Conservation (phyloP, 1,140 invertebrate genomes). For the Drosophila miranda region DNA sequence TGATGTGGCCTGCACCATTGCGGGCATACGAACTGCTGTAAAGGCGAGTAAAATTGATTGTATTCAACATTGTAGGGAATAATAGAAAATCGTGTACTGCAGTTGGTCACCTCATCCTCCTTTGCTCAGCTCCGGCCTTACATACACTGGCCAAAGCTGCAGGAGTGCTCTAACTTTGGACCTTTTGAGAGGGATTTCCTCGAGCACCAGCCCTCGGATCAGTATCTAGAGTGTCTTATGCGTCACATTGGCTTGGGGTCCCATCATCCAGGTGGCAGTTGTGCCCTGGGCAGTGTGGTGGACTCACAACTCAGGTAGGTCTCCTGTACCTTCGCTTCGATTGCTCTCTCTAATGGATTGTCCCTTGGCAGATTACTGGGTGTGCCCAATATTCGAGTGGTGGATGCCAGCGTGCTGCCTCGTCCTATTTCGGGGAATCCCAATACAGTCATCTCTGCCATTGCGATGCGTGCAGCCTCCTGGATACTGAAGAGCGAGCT, state of each 20-base stretch:
- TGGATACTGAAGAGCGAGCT: constrained; percentile 83
- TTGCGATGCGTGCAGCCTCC: constrained; percentile 87
- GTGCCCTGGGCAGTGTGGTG: constrained; percentile 84
- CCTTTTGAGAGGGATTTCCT: constrained; percentile 69
- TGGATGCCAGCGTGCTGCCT: constrained; percentile 89
- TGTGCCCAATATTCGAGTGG: constrained; percentile 85
- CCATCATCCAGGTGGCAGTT: constrained; percentile 88
- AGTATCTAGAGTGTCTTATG: constrained; percentile 87
- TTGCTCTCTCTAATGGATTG: not conserved
- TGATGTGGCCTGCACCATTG: constrained; percentile 86
- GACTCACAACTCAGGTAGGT: constrained; percentile 60
- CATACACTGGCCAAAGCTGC: constrained; percentile 86
- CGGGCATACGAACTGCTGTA: constrained; percentile 85
- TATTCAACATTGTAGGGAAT: not conserved
- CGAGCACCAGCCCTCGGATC: constrained; percentile 82
- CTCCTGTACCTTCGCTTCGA: not conserved
- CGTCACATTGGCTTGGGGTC: constrained; percentile 86
- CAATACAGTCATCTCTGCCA: constrained; percentile 86
- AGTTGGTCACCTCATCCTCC: constrained; percentile 83
- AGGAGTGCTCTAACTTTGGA: constrained; percentile 84
- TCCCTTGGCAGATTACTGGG: constrained; percentile 85
- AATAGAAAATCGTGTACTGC: not conserved
- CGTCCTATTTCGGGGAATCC: constrained; percentile 87
- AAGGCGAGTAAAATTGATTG: constrained; percentile 41
- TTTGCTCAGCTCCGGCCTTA: constrained; percentile 85